Base-by-base conservation (phyloP, 1,140 invertebrate genomes). In the Temnothorax nylanderi region DNA sequence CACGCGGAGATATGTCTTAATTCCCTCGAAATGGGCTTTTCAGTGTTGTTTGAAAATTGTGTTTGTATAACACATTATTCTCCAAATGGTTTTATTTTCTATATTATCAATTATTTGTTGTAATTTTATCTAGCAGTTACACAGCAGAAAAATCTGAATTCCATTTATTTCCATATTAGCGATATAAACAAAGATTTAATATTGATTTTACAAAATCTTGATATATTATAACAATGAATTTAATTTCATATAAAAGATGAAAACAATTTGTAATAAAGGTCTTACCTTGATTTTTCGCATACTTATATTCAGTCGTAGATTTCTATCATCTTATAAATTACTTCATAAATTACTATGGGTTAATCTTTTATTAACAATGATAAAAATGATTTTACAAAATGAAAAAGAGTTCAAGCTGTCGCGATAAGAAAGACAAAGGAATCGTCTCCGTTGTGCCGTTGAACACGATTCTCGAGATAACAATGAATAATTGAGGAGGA, bases 401-500 rank as follows among this genome's bases (percentile, higher is more conserved):
- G 6, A n/a, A 54, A 60, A 76, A 26, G 6, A 16, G 37, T 54
- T 26, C 10, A 8, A 32, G 44, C 7, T 44, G 34, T 64, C 16
- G 21, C 10, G 56, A 62, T 34, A 82, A 74, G 37, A 74, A 49
- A 62, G 21, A 60, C 37, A 60, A 72, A 84, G 10, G 10, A 49
- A 49, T 47, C 8, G 69, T 41, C 32, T 69, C n/a, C 37, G 18
- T 11, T 41, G 32, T 51, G 32, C 34, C 47, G 47, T 64, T 21
- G 26, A 6, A 10, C 51, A 54, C 71, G 44, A 58, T 62, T 84
- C 26, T 49, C 18, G 21, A 51, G 69, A 62, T 58, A 67, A 54
- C 44, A 49, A 69, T 76, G 88, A 88, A 88, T 88, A 88, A 89
- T 88, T 85, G 74, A 88, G 34, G 67, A 21, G 10, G 18, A 60